Percentiles rank a stretch among this genome's conserved stretches.
Evolutionary conservation across 2,113 vertebrate species (phyloP).

Genomic region (Myotis davidii): DNA sequence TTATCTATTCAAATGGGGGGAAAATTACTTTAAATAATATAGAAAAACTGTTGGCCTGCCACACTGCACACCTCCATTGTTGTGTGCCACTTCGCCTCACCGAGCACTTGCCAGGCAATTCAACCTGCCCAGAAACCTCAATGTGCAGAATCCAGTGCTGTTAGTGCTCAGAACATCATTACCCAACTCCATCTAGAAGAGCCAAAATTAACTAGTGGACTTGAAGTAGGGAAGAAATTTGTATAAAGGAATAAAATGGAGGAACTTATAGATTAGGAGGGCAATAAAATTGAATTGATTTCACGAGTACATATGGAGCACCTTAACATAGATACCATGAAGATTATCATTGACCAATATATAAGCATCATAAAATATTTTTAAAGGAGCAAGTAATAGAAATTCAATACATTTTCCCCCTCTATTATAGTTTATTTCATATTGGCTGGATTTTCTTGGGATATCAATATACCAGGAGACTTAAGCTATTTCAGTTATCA

Average conservation of each 20-base stretch:
- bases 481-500: slow-evolving; percentile 12
- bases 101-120: background rate
- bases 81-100: background rate
- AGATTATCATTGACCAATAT: background rate
- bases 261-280: background rate
- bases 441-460: background rate
- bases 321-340: background rate
- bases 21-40: background rate
- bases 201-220: background rate
- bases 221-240: background rate
- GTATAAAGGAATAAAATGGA: background rate
- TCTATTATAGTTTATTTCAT: background rate
- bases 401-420: background rate
- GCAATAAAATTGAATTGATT: background rate
- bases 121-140: background rate
- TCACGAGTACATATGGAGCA: background rate
- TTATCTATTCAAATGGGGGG: background rate
- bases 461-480: background rate
- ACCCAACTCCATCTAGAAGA: background rate
- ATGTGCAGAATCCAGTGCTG: background rate
- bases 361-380: background rate
- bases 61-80: no score
- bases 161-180: background rate
- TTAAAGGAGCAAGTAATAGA: background rate
- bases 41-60: background rate